Conservation (phyloP, 2,888 invertebrate genomes). For the Stratiomys singularior region DNA sequence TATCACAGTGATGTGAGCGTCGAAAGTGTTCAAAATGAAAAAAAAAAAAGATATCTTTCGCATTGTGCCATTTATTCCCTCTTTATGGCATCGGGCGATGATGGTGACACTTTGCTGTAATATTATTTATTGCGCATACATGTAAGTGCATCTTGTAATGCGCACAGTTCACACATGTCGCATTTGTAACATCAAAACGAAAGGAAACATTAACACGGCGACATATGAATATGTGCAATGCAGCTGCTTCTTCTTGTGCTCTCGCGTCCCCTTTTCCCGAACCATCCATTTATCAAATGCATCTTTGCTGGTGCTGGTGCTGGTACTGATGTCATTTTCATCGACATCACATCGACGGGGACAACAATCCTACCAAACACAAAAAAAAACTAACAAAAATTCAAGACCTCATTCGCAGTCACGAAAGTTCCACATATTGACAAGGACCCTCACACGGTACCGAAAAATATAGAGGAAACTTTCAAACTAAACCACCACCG, state of each 20-base stretch:
- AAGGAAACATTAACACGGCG: slow-evolving; percentile 22
- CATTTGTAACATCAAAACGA: slow-evolving; percentile 29
- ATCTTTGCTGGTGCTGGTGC: too few species aligned
- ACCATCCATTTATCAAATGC: too few species aligned
- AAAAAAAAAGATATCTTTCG: neutral
- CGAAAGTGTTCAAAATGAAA: neutral
- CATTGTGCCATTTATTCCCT: neutral
- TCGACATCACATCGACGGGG: neutral
- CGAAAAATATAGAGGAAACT: neutral
- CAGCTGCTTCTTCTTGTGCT: too few species aligned
- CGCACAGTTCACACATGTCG: neutral
- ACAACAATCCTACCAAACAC: neutral
- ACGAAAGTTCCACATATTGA: neutral
- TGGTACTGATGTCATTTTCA: neutral
- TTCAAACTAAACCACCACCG: neutral
- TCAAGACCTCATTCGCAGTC: neutral
- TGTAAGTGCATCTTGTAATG: neutral
- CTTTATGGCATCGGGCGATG: neutral
- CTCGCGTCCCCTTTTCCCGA: too few species aligned
- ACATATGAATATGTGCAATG: slow-evolving; percentile 31
- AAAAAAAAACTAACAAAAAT: neutral
- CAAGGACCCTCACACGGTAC: neutral
- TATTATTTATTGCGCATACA: neutral
- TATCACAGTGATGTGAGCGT: neutral
- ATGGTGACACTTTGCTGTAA: neutral